A percentile compares a stretch with the other conserved stretches of the same genome.
phyloP scores from a whole-genome alignment of 2,797 vertebrate genomes.

The Sebastes ruberrimus region DNA sequence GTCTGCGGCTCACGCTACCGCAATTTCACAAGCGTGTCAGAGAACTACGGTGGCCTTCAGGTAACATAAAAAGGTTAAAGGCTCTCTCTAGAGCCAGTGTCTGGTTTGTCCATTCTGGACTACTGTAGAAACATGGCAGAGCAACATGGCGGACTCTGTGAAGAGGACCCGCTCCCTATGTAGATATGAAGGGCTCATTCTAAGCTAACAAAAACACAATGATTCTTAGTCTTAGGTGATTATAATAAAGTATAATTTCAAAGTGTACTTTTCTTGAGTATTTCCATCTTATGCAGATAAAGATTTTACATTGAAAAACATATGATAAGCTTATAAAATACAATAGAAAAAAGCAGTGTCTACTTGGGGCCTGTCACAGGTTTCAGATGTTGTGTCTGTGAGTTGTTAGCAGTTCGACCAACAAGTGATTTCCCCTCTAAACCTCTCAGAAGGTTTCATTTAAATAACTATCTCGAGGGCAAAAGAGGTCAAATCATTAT shows the following conservation, averaged over 20 bases:
- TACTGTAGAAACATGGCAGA: too few species aligned
- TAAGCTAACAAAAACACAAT: background rate
- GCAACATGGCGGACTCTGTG: too few species aligned
- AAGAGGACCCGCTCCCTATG: background rate
- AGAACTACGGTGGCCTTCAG: too few species aligned
- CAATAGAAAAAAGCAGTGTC: background rate
- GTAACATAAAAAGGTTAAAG: too few species aligned
- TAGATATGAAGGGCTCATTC: background rate
- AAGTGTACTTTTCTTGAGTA: too few species aligned
- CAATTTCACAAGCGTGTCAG: background rate
- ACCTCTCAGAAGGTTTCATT: background rate
- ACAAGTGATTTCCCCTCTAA: background rate
- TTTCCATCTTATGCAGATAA: too few species aligned
- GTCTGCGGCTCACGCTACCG: background rate
- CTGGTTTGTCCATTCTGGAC: too few species aligned
- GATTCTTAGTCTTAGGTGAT: too few species aligned
- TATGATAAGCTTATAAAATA: too few species aligned
- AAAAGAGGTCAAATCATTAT: background rate
- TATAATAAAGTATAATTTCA: too few species aligned
- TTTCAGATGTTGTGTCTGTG: background rate
- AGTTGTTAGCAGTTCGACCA: background rate
- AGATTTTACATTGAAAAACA: too few species aligned
- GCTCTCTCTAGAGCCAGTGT: too few species aligned
- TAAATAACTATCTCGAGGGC: background rate
- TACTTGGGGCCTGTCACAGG: background rate